These are phyloP conservation scores for Seriola quinqueradiata DNA, from an alignment of 2,113 vertebrate genomes.

Conservation along the genomic window DNA sequence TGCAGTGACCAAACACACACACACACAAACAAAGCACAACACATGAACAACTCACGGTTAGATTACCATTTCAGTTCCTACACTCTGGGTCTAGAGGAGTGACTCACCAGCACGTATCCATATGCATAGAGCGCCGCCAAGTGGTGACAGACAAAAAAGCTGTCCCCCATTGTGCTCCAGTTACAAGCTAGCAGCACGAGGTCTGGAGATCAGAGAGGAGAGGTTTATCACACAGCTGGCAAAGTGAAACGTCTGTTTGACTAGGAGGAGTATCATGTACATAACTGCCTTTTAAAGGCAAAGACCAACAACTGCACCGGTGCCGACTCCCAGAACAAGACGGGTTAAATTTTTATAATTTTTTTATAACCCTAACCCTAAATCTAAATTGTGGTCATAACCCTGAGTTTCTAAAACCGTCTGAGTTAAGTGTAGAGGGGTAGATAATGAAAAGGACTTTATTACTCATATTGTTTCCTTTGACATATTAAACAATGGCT, in stretches of 20 bases:
- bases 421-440: not conserved
- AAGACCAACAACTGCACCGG: not conserved
- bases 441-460: not conserved
- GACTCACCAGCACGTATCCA: slow-evolving; percentile 87
- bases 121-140: slow-evolving; percentile 89
- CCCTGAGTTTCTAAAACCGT: not conserved
- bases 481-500: not conserved
- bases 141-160: slow-evolving; percentile 88
- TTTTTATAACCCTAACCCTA: too few species aligned
- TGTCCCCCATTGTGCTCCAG: slow-evolving; percentile 88
- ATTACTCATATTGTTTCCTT: not conserved
- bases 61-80: not conserved
- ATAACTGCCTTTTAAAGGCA: not conserved
- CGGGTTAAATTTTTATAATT: not conserved
- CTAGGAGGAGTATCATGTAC: not conserved
- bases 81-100: not conserved
- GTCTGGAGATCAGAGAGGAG: slow-evolving; percentile 69
- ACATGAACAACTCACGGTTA: not conserved
- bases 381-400: not conserved
- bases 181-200: slow-evolving; percentile 85
- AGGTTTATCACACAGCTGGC: slow-evolving; percentile 8
- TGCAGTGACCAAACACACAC: slow-evolving; percentile 54
- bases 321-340: not conserved
- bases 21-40: not conserved
- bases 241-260: not conserved